Percentiles rank a stretch among this genome's conserved stretches.
phyloP scores from a whole-genome alignment of 53 echinoderm and acorn worm genomes.

The Stichopus horrens region DNA sequence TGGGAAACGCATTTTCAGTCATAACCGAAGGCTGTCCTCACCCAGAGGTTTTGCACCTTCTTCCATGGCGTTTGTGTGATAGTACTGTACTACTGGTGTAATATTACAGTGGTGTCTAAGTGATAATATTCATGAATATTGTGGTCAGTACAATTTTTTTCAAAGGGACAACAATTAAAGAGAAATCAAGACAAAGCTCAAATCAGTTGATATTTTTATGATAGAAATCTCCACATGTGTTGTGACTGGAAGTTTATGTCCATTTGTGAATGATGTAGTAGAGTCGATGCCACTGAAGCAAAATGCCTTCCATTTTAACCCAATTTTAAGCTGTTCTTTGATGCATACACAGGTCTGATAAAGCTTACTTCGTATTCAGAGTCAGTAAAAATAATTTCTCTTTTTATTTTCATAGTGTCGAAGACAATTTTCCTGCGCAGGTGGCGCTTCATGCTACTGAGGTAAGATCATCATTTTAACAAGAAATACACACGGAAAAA shows the following conservation, averaged over 20 bases:
- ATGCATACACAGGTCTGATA: too few species aligned
- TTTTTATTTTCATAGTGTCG: constrained; percentile 43
- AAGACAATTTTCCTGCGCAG: constrained; percentile 56
- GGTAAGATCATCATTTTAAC: constrained; percentile 48
- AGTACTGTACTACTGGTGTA: too few species aligned
- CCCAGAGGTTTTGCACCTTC: not conserved
- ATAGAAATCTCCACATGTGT: not conserved
- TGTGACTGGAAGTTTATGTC: not conserved
- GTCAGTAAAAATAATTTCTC: not conserved
- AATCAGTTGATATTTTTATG: too few species aligned
- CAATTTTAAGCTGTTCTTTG: too few species aligned
- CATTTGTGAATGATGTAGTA: not conserved
- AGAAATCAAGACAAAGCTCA: not conserved
- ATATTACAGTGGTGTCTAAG: too few species aligned
- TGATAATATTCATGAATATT: not conserved
- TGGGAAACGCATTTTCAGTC: not conserved
- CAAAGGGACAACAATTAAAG: not conserved
- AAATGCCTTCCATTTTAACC: too few species aligned
- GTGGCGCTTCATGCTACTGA: constrained; percentile 75
- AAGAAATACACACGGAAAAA: too few species aligned
- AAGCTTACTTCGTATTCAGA: not conserved
- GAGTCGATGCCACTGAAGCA: not conserved
- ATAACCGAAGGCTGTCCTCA: not conserved
- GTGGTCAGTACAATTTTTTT: not conserved
- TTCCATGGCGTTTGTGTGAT: too few species aligned